phyloP scores from a whole-genome alignment of 2,113 vertebrate genomes.

The Erythrocercus mccallii region DNA sequence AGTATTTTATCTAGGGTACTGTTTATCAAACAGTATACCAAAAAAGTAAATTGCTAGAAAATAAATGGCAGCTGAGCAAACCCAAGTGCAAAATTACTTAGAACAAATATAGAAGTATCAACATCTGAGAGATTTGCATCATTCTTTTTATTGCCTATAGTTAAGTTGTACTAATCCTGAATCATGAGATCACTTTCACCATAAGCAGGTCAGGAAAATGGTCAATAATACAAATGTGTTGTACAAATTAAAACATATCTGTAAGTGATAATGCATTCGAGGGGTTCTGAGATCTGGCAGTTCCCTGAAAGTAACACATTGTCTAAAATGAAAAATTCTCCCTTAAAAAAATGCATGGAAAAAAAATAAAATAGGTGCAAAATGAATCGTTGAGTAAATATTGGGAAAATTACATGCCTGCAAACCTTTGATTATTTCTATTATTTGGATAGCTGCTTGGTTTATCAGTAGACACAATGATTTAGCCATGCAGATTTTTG shows the following conservation, averaged over 20 bases:
- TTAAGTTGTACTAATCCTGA: not conserved
- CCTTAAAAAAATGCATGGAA: not conserved
- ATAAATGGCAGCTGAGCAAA: not conserved
- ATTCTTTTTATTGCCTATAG: not conserved
- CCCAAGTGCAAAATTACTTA: not conserved
- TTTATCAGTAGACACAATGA: not conserved
- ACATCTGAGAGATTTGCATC: not conserved
- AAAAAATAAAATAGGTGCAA: not conserved
- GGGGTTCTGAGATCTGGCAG: not conserved
- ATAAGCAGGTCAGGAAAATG: not conserved
- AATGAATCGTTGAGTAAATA: not conserved
- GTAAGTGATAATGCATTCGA: not conserved
- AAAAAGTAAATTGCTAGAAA: not conserved
- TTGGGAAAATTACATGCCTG: not conserved
- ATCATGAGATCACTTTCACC: not conserved
- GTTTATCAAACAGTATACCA: not conserved
- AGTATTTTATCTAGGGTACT: not conserved
- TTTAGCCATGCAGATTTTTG: not conserved
- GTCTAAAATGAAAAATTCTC: not conserved
- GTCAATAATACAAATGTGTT: not conserved
- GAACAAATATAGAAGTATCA: not conserved
- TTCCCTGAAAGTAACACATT: not conserved
- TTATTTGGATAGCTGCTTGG: not conserved
- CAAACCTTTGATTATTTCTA: not conserved
- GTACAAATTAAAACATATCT: not conserved